Base-by-base conservation (phyloP, 2,888 invertebrate genomes). In the Mechanitis mazaeus region DNA sequence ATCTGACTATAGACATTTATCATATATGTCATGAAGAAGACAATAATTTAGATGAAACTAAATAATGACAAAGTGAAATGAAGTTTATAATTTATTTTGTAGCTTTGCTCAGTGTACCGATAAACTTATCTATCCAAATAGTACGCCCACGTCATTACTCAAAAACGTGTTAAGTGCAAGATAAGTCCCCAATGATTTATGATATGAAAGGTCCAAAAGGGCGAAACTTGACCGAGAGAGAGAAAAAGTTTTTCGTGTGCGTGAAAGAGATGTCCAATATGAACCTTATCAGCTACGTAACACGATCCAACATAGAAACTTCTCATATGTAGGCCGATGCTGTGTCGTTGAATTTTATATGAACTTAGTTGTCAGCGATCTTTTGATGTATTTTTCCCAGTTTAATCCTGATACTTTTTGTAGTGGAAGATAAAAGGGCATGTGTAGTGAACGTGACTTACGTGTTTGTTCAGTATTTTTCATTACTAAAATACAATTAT, bases 151-250 rank as follows among this genome's bases (percentile, higher is more conserved):
- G 61, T 68, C 67, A 68, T 68, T 71, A 72, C 71, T 73, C 71
- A 72, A 74, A 75, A 76, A 73, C 72, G 72, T 74, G 75, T 75
- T 75, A 75, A 72, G 72, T 68, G 70, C 59, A 69, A 69, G 68
- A 68, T 69, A 67, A 70, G 71, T 69, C 68, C 60, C 55, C 50
- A 57, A 72, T 76, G 75, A 77, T 76, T 75, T 75, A 75, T 72
- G 75, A 72, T 54, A 60, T 57, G 64, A 63, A 66, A 64, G 64
- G 66, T 61, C 58, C 64, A 56, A 35, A 33, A 58, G 57, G 35
- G 45, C 6, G 55, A 59, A 55, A 57, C 64, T 58, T 66, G 31
- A 60, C 54, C 47, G 55, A 59, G 61, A 64, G 58, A 66, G 45
- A 50, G 55, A 58, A 45, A 50, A 62, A 64, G 58, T 54, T 31